Evolutionary conservation across 2,113 vertebrate genomes (phyloP).

Genomic region (Gobiocypris rarus): DNA sequence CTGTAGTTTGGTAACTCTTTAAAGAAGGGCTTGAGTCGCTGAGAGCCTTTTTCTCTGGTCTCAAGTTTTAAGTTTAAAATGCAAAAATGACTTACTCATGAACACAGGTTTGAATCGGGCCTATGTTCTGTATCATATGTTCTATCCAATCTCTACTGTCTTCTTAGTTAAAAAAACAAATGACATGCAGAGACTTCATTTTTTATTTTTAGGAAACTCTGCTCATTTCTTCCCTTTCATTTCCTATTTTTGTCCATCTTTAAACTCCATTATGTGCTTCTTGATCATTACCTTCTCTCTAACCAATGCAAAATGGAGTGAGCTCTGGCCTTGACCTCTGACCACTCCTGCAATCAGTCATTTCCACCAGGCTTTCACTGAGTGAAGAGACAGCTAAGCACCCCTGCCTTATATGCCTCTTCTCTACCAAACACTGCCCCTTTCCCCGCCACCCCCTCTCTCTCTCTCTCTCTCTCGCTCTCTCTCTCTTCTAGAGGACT

Average conservation of each 20-base stretch:
- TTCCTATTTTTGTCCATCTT: background rate
- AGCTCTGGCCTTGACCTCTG: slow-evolving; percentile 78
- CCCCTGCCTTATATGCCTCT: slow-evolving; percentile 45
- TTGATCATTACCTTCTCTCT: slow-evolving; percentile 60
- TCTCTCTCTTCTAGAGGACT: slow-evolving; percentile 9
- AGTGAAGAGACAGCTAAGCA: slow-evolving; percentile 73
- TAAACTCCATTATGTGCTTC: slow-evolving; percentile 55
- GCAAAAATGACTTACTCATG: no score
- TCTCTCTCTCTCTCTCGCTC: slow-evolving; percentile 16
- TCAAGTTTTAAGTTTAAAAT: no score
- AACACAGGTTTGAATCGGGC: background rate
- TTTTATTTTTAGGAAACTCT: background rate
- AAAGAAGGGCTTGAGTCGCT: background rate
- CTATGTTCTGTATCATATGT: no score
- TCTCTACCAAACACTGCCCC: slow-evolving; percentile 42
- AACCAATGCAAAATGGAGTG: slow-evolving; percentile 67
- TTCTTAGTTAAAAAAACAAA: background rate
- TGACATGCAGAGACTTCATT: no score
- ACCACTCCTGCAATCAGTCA: slow-evolving; percentile 82
- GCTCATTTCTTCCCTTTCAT: background rate
- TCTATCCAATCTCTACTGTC: background rate
- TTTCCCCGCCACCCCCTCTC: slow-evolving; percentile 40
- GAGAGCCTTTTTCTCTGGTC: background rate
- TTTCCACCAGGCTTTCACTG: slow-evolving; percentile 76
- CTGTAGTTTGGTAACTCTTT: background rate